Conservation (phyloP, 2,888 invertebrate genomes). For the Hirtodrosophila duncani region DNA sequence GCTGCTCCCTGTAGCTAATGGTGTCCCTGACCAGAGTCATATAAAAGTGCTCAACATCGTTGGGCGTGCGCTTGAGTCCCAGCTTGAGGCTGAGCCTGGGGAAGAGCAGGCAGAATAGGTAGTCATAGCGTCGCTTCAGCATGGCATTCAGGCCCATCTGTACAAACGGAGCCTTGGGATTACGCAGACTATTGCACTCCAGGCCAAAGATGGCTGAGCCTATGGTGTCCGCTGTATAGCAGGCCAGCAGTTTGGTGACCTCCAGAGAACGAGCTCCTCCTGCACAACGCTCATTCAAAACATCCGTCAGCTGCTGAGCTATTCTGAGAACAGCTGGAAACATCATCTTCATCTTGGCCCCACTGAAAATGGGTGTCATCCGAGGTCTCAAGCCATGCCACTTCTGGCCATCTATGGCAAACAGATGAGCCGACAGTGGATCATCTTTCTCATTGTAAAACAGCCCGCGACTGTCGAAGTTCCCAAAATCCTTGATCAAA, state of each 20-base stretch:
- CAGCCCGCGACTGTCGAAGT: constrained; percentile 69
- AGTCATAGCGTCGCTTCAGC: constrained; percentile 15
- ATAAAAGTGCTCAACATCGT: constrained; percentile 78
- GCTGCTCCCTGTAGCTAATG: constrained; percentile 44
- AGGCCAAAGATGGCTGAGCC: constrained; percentile 79
- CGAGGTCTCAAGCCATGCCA: constrained; percentile 75
- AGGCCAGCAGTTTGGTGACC: constrained; percentile 76
- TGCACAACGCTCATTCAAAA: constrained; percentile 27
- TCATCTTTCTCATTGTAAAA: constrained; percentile 72
- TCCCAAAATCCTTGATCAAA: constrained; percentile 68
- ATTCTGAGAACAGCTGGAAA: constrained; percentile 56
- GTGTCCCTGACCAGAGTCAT: constrained; percentile 49
- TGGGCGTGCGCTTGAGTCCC: constrained; percentile 42
- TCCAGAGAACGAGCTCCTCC: constrained; percentile 65
- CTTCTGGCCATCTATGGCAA: constrained; percentile 73
- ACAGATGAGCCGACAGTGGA: constrained; percentile 75
- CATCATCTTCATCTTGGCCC: constrained; percentile 74
- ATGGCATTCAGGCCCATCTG: constrained; percentile 59
- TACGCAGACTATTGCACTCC: constrained; percentile 77
- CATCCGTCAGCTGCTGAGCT: constrained; percentile 35
- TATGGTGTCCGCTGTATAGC: constrained; percentile 79
- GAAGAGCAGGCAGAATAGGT: background rate
- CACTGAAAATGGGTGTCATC: constrained; percentile 69
- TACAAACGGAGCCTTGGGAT: constrained; percentile 75
- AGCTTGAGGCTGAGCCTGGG: constrained; percentile 47